Evolutionary conservation across 2,888 invertebrate genomes (phyloP).

Genomic region (Tetranychus truncatus): DNA sequence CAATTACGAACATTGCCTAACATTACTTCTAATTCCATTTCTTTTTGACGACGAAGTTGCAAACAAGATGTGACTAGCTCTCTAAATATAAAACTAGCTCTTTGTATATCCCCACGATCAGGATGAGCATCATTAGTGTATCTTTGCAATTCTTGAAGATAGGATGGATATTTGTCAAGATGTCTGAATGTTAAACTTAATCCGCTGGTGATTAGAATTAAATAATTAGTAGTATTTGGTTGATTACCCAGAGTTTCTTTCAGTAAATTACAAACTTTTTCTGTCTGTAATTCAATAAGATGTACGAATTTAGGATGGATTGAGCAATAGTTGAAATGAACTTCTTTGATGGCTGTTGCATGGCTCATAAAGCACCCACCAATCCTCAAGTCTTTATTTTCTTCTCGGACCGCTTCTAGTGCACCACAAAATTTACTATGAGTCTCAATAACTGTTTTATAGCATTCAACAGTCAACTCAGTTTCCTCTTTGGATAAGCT

Average conservation of each 20-base stretch:
- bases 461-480: conserved; percentile 65
- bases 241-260: conserved; percentile 12
- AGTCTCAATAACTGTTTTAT: conserved; percentile 63
- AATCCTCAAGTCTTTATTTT: conserved; percentile 51
- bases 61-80: conserved; percentile 81
- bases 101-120: conserved; percentile 87
- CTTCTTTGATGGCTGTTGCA: conserved; percentile 44
- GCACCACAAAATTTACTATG: conserved; percentile 61
- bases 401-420: conserved; percentile 51
- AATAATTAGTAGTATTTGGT: conserved; percentile 37
- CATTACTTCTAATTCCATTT: conserved; percentile 82
- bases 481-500: conserved; percentile 70
- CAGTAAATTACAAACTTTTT: conserved; percentile 25
- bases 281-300: conserved; percentile 81
- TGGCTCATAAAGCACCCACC: conserved; percentile 72
- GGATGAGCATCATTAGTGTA: conserved; percentile 87
- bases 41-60: conserved; percentile 72
- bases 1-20: conserved; percentile 83
- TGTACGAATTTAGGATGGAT: conserved; percentile 86
- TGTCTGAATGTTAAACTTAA: conserved; percentile 86
- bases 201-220: conserved; percentile 72
- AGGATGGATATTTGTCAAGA: conserved; percentile 68
- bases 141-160: conserved; percentile 77
- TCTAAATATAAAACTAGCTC: conserved; percentile 81
- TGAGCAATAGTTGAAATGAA: conserved; percentile 72